Evolutionary conservation across 2,888 invertebrate genomes (phyloP).

Genomic region (Amphimallon solstitiale): DNA sequence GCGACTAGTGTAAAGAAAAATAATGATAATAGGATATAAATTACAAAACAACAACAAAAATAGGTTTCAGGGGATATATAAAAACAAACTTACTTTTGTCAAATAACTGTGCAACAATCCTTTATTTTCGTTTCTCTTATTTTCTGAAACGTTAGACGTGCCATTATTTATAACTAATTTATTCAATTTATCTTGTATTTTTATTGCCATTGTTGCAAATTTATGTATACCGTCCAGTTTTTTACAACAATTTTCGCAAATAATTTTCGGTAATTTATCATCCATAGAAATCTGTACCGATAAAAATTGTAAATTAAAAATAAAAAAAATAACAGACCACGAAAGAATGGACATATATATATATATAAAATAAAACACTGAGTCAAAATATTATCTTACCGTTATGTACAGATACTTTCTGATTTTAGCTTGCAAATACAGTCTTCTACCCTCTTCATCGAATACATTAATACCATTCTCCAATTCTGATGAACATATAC

Average conservation of each 20-base stretch:
- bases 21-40: too few species aligned
- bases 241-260: constrained; percentile 72
- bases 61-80: background rate
- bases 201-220: constrained; percentile 73
- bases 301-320: constrained; percentile 31
- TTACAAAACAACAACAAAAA: background rate
- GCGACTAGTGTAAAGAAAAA: too few species aligned
- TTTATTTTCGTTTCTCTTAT: constrained; percentile 63
- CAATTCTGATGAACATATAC: constrained; percentile 72
- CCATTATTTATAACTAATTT: constrained; percentile 55
- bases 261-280: constrained; percentile 75
- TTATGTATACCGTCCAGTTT: constrained; percentile 74
- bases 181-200: constrained; percentile 71
- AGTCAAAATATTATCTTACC: constrained; percentile 61
- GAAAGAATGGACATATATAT: too few species aligned
- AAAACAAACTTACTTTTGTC: constrained; percentile 62
- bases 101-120: constrained; percentile 67
- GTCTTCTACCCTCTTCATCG: constrained; percentile 72
- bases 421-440: constrained; percentile 73
- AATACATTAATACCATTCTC: constrained; percentile 72
- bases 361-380: background rate
- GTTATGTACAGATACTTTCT: constrained; percentile 75
- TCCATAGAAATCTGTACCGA: constrained; percentile 70
- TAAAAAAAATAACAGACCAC: background rate
- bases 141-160: constrained; percentile 51